Evolutionary conservation across 2,797 vertebrate genomes (phyloP).

Genomic region (Chelonia mydas): DNA sequence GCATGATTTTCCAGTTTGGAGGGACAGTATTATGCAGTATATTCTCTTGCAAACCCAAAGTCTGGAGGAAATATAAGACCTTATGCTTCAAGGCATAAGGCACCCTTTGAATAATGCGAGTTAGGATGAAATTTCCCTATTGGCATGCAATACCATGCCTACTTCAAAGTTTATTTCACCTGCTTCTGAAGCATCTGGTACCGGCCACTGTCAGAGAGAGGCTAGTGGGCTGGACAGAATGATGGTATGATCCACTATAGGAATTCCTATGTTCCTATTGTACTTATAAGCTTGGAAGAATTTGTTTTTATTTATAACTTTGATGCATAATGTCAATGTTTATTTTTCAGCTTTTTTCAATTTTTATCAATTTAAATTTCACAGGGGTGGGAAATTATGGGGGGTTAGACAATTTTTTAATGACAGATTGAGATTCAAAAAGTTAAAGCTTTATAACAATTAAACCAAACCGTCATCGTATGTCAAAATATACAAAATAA

Average conservation of each 20-base stretch:
- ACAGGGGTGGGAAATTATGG: neutral
- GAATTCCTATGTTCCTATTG: neutral
- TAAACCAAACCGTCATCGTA: neutral
- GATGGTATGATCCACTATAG: neutral
- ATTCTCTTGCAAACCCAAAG: neutral
- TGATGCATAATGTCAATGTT: neutral
- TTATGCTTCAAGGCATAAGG: slow-evolving; percentile 17
- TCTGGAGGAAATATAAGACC: neutral
- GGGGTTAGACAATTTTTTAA: neutral
- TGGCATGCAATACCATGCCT: neutral
- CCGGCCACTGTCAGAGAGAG: neutral
- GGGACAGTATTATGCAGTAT: neutral
- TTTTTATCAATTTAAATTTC: neutral
- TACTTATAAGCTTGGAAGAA: neutral
- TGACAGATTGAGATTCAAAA: neutral
- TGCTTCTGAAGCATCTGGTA: neutral
- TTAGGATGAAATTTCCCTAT: neutral
- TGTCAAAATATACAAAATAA: neutral
- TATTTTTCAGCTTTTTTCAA: neutral
- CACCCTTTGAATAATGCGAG: neutral
- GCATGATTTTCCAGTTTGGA: neutral
- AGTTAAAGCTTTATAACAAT: neutral
- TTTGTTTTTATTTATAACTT: neutral
- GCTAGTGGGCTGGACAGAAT: neutral
- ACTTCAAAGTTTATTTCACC: neutral